A percentile compares a stretch with the other conserved stretches of the same genome.
Evolutionary conservation across 2,113 vertebrate genomes (phyloP).

Genomic region (Dicentrarchus labrax): DNA sequence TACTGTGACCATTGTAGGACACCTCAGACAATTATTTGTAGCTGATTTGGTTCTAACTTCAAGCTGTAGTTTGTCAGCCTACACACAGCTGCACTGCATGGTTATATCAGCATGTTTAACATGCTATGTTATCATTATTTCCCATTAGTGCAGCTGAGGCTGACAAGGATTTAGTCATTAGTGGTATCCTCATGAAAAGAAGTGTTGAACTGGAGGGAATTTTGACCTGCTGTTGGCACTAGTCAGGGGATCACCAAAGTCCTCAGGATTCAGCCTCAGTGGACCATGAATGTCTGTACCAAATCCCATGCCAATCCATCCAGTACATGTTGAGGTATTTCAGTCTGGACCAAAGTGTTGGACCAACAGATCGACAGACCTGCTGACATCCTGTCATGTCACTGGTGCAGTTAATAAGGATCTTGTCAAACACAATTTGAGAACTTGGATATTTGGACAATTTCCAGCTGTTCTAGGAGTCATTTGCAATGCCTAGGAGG

Average conservation of each 20-base stretch:
- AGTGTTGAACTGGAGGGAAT: background rate
- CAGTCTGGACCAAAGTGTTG: background rate
- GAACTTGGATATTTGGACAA: constrained; percentile 14
- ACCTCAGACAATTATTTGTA: background rate
- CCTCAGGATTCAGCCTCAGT: constrained; percentile 14
- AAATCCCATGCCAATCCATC: background rate
- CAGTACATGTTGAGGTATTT: background rate
- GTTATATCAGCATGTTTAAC: constrained; percentile 13
- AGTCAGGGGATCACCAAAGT: constrained; percentile 10
- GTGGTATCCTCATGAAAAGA: background rate
- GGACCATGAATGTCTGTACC: background rate
- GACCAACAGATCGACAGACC: background rate
- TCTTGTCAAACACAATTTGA: background rate
- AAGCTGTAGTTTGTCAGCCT: background rate
- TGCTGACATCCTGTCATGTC: background rate
- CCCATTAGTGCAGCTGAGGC: background rate
- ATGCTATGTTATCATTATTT: background rate
- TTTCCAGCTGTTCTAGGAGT: background rate
- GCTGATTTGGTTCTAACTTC: background rate
- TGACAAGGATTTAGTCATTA: background rate
- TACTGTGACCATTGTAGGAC: background rate
- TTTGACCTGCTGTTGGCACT: background rate
- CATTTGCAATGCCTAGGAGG: background rate
- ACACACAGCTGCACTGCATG: constrained; percentile 22
- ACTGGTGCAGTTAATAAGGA: background rate